Conservation (phyloP, 1,140 invertebrate genomes). For the Macrocentrus cingulum region DNA sequence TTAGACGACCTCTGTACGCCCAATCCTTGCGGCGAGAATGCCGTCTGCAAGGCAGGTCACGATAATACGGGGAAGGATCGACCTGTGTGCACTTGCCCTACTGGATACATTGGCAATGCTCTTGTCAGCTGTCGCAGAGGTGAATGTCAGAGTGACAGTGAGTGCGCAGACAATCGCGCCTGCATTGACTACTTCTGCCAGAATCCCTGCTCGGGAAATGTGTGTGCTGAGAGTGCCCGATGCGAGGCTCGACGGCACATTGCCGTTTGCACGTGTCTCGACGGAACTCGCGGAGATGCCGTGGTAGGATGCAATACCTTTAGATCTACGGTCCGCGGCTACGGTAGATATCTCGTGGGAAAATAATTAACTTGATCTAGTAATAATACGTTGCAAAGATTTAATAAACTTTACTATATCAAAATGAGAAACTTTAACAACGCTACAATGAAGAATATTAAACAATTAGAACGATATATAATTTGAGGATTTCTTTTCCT, state of each 20-base stretch:
- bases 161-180: conserved; percentile 71
- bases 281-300: conserved; percentile 82
- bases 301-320: conserved; percentile 56
- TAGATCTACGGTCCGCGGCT: conserved; percentile 4
- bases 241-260: conserved; percentile 78
- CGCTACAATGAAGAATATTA: no score
- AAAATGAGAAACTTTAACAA: no score
- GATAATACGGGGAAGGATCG: conserved; percentile 78
- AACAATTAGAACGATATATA: no score
- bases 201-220: conserved; percentile 72
- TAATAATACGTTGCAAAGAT: background rate
- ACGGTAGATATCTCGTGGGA: conserved; percentile 12
- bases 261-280: conserved; percentile 81
- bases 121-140: conserved; percentile 70
- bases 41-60: conserved; percentile 78
- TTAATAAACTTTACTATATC: background rate
- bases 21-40: conserved; percentile 82
- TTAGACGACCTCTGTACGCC: conserved; percentile 81
- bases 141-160: conserved; percentile 73
- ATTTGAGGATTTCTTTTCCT: no score
- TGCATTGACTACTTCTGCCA: conserved; percentile 75
- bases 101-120: conserved; percentile 81
- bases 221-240: conserved; percentile 64
- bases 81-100: conserved; percentile 78
- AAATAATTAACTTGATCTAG: background rate